Base-by-base conservation (phyloP, 2,113 vertebrate species). In the Oxyruncus cristatus region DNA sequence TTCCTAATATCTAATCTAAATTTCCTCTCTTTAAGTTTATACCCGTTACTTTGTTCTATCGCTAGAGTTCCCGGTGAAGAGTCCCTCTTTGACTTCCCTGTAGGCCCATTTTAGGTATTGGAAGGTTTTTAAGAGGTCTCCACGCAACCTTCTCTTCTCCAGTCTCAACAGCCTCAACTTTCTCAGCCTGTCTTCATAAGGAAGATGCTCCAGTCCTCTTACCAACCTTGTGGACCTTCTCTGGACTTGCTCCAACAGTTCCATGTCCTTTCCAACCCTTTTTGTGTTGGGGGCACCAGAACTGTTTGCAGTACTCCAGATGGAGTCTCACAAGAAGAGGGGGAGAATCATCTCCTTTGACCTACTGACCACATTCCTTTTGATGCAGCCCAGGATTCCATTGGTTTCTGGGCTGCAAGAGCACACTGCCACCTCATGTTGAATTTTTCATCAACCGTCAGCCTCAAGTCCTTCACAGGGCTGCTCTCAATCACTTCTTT, bases 311-410 rank as follows among this genome's bases (percentile, higher is more conserved):
- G 39, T n/a, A 61, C 21, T 75, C 17, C 30, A 62, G 9, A 14
- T 35, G 28, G 39, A 41, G 11, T 35, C 20, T 53, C 24, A 53
- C 46, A 41, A 35, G 30, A 61, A 41, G 56, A 49, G 47, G 30
- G 17, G 21, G 7, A 53, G 6, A 75, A 61, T 47, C 70, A 9
- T 13, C 39, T 68, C 39, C n/a, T 53, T 35, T 0, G 3, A 1
- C n/a, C 30, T 41, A 17, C n/a, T 23, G n/a, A 14, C n/a, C 41
- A 35, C 0, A 0, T 5, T 89, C 7, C 26, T 70, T 62, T 47
- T 41, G 21, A 47, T 41, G 24, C 41, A 41, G 41, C 26, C 55
- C 30, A 47, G n/a, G 14, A 44, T 16, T 81, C 14, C 7, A 28
- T 37, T 50, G 50, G 14, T 50, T 58, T 59, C 37, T 52, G 61